These are phyloP conservation scores for Sigmodon hispidus DNA, from an alignment of 2,113 vertebrate species.

Conservation along the genomic window DNA sequence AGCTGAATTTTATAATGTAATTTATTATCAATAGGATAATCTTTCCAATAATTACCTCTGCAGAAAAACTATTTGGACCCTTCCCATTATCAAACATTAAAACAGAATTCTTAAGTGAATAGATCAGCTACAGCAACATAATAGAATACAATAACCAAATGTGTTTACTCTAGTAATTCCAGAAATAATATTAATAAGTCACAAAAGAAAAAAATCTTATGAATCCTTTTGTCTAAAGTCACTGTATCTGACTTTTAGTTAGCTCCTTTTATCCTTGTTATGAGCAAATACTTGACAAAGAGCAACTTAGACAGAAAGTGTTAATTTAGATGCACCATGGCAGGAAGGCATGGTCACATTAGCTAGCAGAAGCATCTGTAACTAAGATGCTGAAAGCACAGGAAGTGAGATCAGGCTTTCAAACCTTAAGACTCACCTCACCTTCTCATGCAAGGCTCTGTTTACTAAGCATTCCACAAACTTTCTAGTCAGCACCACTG, in stretches of 20 bases:
- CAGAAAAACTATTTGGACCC: neutral
- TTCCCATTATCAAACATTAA: conserved; percentile 17
- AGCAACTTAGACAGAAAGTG: neutral
- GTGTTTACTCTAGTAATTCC: neutral
- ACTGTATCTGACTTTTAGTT: neutral
- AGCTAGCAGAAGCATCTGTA: neutral
- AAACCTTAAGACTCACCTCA: neutral
- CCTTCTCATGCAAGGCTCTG: neutral
- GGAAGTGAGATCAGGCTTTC: neutral
- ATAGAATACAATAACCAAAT: neutral
- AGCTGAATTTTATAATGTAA: neutral
- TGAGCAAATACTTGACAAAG: neutral
- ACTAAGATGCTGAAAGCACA: neutral
- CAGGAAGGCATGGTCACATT: neutral
- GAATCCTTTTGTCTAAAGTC: neutral
- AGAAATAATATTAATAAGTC: neutral
- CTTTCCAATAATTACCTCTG: neutral
- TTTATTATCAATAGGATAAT: neutral
- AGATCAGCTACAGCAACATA: neutral
- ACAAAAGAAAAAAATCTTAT: neutral
- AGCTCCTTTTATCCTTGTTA: neutral
- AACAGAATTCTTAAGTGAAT: neutral
- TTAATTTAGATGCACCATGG: neutral
- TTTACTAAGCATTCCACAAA: neutral
- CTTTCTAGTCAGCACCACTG: neutral